Evolutionary conservation across 2,797 vertebrate species (phyloP).

Genomic region (Hyperoplus lanceolatus): DNA sequence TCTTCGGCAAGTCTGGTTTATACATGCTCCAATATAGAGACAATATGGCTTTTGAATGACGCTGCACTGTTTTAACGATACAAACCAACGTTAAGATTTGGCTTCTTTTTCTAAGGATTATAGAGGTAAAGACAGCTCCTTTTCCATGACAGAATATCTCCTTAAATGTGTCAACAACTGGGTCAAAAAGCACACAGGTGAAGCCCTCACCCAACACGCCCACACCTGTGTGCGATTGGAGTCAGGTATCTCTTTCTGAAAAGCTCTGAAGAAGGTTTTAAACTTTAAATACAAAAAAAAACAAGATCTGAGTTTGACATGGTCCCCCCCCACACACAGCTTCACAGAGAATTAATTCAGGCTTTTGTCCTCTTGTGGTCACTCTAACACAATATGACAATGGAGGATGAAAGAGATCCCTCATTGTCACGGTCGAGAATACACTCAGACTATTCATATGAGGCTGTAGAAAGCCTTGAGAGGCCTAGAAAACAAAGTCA

Average conservation of each 20-base stretch:
- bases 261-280: not conserved
- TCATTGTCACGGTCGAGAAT: slow-evolving; percentile 29
- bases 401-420: slow-evolving; percentile 52
- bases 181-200: not conserved
- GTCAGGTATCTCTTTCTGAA: not conserved
- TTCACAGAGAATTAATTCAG: slow-evolving; percentile 61
- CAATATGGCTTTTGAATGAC: not conserved
- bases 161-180: not conserved
- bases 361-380: slow-evolving; percentile 82
- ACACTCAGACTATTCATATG: not conserved
- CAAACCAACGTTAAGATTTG: not conserved
- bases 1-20: not conserved
- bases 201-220: not conserved
- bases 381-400: slow-evolving; percentile 78
- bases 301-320: not conserved
- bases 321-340: slow-evolving; percentile 4
- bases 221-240: not conserved
- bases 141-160: not conserved
- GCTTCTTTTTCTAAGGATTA: too few species aligned
- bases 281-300: not conserved
- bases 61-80: too few species aligned
- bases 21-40: not conserved
- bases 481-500: not conserved
- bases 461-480: not conserved
- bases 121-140: not conserved